Conservation (phyloP, 2,797 vertebrate species). For the Thripadectes ignobilis region DNA sequence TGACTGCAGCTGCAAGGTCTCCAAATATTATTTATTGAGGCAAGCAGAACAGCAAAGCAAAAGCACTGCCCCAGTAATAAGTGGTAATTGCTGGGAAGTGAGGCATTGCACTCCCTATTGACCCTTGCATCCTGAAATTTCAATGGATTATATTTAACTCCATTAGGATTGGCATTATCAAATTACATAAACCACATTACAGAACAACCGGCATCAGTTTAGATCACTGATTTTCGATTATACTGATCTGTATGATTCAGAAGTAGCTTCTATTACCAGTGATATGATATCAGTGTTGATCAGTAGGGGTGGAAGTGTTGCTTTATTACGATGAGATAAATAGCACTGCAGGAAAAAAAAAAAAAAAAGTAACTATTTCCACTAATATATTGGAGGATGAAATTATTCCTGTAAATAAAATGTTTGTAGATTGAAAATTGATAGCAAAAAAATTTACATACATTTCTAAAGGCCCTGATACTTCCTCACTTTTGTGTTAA, state of each 20-base stretch:
- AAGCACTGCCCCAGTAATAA: conserved; percentile 89
- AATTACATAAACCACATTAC: conserved; percentile 87
- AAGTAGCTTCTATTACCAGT: conserved; percentile 53
- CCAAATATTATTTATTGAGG: conserved; percentile 96
- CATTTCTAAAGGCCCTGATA: background rate
- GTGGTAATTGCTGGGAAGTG: conserved; percentile 94
- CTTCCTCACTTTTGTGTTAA: background rate
- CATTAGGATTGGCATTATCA: conserved; percentile 96
- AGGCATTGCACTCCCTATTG: conserved; percentile 84
- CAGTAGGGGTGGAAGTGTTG: background rate
- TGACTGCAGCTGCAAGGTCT: conserved; percentile 87
- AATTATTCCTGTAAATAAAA: background rate
- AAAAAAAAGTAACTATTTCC: background rate
- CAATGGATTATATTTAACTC: conserved; percentile 92
- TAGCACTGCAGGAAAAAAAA: background rate
- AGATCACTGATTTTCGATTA: conserved; percentile 96
- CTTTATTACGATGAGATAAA: background rate
- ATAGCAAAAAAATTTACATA: background rate
- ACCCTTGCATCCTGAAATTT: conserved; percentile 89
- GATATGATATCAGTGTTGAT: conserved; percentile 38
- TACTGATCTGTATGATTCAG: conserved; percentile 79
- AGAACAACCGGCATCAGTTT: conserved; percentile 65
- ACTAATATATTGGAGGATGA: background rate
- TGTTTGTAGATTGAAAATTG: background rate
- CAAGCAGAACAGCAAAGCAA: conserved; percentile 80